These are phyloP conservation scores for Bradypus variegatus DNA, from an alignment of 2,797 vertebrate species.

Conservation along the genomic window DNA sequence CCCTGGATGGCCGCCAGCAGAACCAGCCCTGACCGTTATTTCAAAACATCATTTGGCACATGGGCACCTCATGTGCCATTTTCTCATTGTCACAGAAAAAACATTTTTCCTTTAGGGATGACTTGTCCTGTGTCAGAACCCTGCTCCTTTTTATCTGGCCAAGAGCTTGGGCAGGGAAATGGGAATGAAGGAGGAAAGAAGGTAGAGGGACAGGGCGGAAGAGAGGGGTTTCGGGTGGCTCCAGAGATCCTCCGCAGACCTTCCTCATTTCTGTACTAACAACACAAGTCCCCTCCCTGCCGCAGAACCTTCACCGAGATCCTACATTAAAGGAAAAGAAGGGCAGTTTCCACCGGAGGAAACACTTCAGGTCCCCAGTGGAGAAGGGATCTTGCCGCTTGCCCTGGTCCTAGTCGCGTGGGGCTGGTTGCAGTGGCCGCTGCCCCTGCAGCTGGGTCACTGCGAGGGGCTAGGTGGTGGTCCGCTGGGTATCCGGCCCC, in stretches of 20 bases:
- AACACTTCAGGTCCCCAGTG: neutral
- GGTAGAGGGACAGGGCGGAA: neutral
- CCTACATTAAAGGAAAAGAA: neutral
- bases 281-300: neutral
- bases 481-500: too few species aligned
- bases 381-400: neutral
- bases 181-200: neutral
- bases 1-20: neutral
- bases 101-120: neutral
- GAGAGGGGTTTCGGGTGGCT: neutral
- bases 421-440: too few species aligned
- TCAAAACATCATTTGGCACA: conserved; percentile 29
- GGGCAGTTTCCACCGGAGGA: neutral
- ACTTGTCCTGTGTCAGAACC: neutral
- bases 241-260: neutral
- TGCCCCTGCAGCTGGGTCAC: too few species aligned
- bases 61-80: conserved; percentile 1
- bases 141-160: neutral
- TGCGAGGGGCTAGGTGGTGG: too few species aligned
- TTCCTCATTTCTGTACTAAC: neutral
- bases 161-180: neutral
- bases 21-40: conserved; percentile 33
- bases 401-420: too few species aligned
- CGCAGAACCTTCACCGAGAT: neutral
- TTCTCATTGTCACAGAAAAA: conserved; percentile 48